Base-by-base conservation (phyloP, 2,113 vertebrate genomes). In the Chaetura pelagica region DNA sequence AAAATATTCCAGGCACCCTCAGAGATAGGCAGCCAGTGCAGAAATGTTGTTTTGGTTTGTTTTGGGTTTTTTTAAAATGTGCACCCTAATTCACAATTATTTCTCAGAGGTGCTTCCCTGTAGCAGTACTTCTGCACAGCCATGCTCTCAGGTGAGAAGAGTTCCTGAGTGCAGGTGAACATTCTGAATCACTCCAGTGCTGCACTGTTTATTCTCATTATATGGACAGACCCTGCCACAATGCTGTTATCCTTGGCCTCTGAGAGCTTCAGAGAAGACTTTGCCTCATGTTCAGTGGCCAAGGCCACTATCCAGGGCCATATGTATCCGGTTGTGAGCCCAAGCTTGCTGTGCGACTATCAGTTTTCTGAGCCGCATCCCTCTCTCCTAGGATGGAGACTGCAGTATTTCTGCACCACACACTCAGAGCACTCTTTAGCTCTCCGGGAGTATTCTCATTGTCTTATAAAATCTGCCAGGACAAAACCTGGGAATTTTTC, bases 81-180 rank as follows among this genome's bases (percentile, higher is more conserved):
- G 10, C 29, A 24, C 4, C 32, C 35, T 42, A 40, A 64, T 7
- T 66, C 35, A 49, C 34, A 62, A 6, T 19, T 68, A 21, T 7
- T 34, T 69, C 15, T 29, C 18, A 68, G 38, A 67, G 16, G 14
- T 12, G 15, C 19, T 69, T 74, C 49, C 12, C 30, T 61, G 27
- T 2, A 68, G 69, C 24, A 66, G 10, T 22, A 42, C 22, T 30
- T 35, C 15, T 5, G 6, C 40, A 57, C 23, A 40, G 46, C 52
- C 0, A 0, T 14, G 48, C 34, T 75, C 4, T 55, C 23, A 18
- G 40, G 22, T 30, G 1, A 64, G 62, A 79, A n/a, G 58, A 35
- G 69, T 1, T 61, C 10, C 46, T 68, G 57, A 82, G 20, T 35
- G 9, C 35, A 49, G 62, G 18, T 7, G 38, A 75, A 72, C 9